Conservation (phyloP, 2,113 vertebrate species). For the Ciconia stormi region DNA sequence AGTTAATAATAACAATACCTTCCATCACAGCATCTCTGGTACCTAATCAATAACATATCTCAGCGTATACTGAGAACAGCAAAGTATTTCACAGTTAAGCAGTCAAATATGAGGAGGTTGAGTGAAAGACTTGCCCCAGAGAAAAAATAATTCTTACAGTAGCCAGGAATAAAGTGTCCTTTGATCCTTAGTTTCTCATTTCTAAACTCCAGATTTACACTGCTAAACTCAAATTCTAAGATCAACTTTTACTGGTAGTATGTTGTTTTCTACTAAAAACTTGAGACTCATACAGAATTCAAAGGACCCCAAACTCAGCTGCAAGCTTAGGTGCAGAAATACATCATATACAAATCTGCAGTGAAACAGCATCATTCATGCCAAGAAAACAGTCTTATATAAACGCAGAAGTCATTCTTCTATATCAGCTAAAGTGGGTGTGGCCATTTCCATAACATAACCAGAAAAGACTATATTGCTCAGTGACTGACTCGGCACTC, state of each 20-base stretch:
- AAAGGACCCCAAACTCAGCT: background rate
- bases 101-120: background rate
- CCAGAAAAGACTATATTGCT: background rate
- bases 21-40: background rate
- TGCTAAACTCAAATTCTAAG: background rate
- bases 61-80: background rate
- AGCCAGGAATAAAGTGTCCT: background rate
- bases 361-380: background rate
- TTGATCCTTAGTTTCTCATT: background rate
- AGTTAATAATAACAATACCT: background rate
- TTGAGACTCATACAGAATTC: background rate
- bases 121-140: background rate
- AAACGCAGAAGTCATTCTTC: background rate
- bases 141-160: background rate
- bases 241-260: background rate
- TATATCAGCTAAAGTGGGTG: fast-evolving
- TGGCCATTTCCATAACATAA: background rate
- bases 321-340: background rate
- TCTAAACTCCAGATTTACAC: background rate
- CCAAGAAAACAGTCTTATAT: background rate
- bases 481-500: background rate
- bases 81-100: background rate
- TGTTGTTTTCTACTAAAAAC: background rate
- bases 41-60: background rate
- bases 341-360: background rate